Base-by-base conservation (phyloP, 2,888 invertebrate genomes). In the Athrips mouffetella region DNA sequence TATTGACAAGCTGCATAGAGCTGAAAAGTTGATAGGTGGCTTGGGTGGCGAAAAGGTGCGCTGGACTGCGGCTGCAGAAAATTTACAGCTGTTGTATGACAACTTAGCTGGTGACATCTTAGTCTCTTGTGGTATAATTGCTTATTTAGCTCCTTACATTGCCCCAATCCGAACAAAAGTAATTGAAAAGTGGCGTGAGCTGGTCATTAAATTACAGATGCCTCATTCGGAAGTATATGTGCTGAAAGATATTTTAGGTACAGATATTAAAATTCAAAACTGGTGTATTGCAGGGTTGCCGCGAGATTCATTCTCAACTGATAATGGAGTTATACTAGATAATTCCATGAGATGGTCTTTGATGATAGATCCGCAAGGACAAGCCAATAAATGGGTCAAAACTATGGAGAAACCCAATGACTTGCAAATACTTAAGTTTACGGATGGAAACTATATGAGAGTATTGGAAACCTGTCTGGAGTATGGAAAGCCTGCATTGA, bases 91-190 rank as follows among this genome's bases (percentile, higher is more conserved):
- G 1, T 89, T 93, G 44, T 96, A 92, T 69, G 94, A 96, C 73
- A 93, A 94, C 70, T 86, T 98, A 52, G 94, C 96, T 0, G 98
- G 98, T 0, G 97, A 98, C 79, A 94, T 97, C 60, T 85, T 98
- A 11, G 90, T 98, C 25, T 96, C 97, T 0, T 94, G 94, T 68
- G 97, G 95, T 11, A 91, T 96, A 30, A 96, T 98, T 56, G 94
- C 97, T 0, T 98, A 98, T 79, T 89, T 98, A 46, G 93, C 96
- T 0, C 94, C 97, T 0, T 95, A 96, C 62, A 96, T 95, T 4
- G 89, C 92, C 42, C 89, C 91, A 13, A 92, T 92, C 59, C 89
- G 94, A 65, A 76, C 80, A 41, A 76, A 82, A 23, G 90, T 91
- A 42, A 89, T 93, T 1, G 75, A 80, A 0, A 91, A 93, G 54